phyloP scores from a whole-genome alignment of 2,888 invertebrate genomes.

The Caenorhabditis uteleia region DNA sequence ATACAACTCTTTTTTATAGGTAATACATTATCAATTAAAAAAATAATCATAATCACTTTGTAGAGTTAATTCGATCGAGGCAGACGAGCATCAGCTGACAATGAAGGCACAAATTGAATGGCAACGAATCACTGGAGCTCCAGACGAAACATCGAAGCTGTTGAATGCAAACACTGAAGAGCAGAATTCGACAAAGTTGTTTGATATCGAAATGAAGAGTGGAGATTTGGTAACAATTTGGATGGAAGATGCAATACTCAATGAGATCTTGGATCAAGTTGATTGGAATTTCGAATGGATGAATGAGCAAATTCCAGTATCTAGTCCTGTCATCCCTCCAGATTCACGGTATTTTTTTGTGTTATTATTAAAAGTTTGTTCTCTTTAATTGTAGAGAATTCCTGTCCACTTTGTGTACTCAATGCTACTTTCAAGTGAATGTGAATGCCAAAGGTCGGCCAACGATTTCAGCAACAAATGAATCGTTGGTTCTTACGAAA shows the following conservation, averaged over 20 bases:
- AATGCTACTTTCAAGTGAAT: conserved; percentile 65
- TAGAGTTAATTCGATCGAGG: conserved; percentile 44
- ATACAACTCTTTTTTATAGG: conserved; percentile 44
- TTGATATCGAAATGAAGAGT: conserved; percentile 50
- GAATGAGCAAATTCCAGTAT: conserved; percentile 64
- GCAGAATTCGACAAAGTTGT: conserved; percentile 25
- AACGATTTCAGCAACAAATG: conserved; percentile 57
- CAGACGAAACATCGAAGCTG: conserved; percentile 17
- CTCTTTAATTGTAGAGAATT: conserved; percentile 48
- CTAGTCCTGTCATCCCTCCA: conserved; percentile 58
- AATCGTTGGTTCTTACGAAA: conserved; percentile 59
- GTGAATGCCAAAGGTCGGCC: conserved; percentile 65
- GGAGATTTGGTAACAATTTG: conserved; percentile 58
- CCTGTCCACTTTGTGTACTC: conserved; percentile 61
- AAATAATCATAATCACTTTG: background rate
- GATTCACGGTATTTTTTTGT: conserved; percentile 41
- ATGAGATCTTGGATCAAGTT: conserved; percentile 63
- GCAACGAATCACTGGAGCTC: conserved; percentile 31
- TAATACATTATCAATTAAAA: conserved; percentile 3
- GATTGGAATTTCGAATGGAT: conserved; percentile 68
- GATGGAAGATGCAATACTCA: conserved; percentile 64
- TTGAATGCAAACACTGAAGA: conserved; percentile 12
- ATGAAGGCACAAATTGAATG: conserved; percentile 59
- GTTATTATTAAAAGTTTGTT: background rate
- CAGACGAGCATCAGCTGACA: conserved; percentile 56